Evolutionary conservation across 1,140 invertebrate genomes (phyloP).

Genomic region (Lepidurus apus): DNA sequence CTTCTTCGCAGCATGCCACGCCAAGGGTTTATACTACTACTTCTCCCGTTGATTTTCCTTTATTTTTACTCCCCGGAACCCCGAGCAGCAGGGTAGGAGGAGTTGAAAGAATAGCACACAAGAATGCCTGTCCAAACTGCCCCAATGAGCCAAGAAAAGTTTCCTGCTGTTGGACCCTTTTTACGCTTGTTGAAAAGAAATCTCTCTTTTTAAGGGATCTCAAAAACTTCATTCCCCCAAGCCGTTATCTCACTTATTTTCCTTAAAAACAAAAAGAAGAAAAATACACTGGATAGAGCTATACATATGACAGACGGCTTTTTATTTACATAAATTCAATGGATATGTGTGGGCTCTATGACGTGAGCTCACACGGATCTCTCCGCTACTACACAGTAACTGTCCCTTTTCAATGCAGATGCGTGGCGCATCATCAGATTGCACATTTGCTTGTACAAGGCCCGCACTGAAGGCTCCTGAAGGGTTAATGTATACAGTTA

Average conservation of each 20-base stretch:
- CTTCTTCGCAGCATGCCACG: slow-evolving; percentile 2
- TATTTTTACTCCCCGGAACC: background rate
- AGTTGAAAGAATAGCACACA: background rate
- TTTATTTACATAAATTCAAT: background rate
- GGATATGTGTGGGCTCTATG: background rate
- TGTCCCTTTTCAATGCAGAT: background rate
- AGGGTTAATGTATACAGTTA: background rate
- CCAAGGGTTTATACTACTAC: background rate
- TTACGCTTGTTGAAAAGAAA: slow-evolving; percentile 16
- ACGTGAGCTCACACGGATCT: background rate
- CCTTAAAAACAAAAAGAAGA: background rate
- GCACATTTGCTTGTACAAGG: background rate
- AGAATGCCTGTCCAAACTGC: background rate
- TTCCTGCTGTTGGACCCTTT: slow-evolving; percentile 4
- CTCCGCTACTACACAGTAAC: background rate
- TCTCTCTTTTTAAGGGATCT: background rate
- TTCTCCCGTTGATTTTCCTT: too few species aligned
- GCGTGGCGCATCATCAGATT: background rate
- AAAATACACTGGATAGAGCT: background rate
- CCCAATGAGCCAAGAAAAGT: slow-evolving; percentile 17
- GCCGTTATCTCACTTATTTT: background rate
- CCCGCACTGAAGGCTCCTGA: too few species aligned
- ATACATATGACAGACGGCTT: background rate
- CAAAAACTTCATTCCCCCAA: background rate
- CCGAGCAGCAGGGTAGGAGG: background rate